Base-by-base conservation (phyloP, 2,113 vertebrate genomes). In the Indicator maculatus region DNA sequence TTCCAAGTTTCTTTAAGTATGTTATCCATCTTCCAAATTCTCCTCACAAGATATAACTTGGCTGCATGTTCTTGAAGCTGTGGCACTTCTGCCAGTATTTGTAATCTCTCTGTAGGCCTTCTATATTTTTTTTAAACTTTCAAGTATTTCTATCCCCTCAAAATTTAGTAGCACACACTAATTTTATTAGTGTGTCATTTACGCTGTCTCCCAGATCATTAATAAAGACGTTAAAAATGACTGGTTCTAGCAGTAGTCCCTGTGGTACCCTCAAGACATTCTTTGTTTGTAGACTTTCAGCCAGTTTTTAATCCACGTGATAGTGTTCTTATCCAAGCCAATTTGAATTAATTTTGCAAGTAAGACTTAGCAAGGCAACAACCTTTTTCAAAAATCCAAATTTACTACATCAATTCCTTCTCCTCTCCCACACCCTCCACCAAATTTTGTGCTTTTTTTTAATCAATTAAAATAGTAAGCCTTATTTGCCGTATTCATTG, bases 171-270 rank as follows among this genome's bases (percentile, higher is more conserved):
- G 86, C 83, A 90, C 95, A 83, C 38, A n/a, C 83, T 95, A 96
- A 96, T 96, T 97, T 97, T 96, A 97, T 97, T 97, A 97, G 87
- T 53, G 10, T 75, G 95, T 38, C 60, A 93, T 95, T 97, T 89
- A 96, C 75, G 80, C 69, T 74, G 38, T 91, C 67, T 97, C 97
- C 93, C 95, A 94, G 90, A 93, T 97, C 97, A 95, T 97, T 98
- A 97, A 98, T 97, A 91, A 97, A 97, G 96, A 97, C 89, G 92
- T 96, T 96, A 95, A 96, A 97, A 97, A 95, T 95, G 88, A 97
- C 95, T 97, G 85, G 92, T 86, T 95, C 93, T 88, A 93, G 92
- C 94, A 89, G 86, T 41, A 82, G 95, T 94, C 93, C 89, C 83
- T 70, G 74, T 66, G 78, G 86, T 92, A 94, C 90, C 78, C 80